Conservation (phyloP, 2,113 vertebrate species). For the Caloenas nicobarica region DNA sequence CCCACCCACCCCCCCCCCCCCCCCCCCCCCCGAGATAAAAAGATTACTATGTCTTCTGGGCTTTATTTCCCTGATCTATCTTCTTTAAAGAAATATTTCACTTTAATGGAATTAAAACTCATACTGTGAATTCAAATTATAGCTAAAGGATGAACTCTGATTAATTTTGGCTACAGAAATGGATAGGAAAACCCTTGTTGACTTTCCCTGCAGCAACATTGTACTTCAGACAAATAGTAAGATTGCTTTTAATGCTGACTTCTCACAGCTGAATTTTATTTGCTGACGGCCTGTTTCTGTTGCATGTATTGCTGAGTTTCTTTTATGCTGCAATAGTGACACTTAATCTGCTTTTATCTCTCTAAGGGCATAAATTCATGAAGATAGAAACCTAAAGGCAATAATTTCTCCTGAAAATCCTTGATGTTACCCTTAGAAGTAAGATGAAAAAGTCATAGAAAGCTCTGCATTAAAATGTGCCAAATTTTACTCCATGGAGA, state of each 20-base stretch:
- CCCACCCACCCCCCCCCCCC: too few species aligned
- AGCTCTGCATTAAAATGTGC: background rate
- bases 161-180: background rate
- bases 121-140: background rate
- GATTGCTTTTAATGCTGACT: slow-evolving; percentile 14
- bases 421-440: background rate
- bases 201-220: background rate
- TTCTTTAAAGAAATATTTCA: background rate
- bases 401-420: background rate
- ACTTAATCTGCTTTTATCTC: background rate
- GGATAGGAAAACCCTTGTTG: background rate
- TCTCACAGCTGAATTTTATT: background rate
- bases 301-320: background rate
- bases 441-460: background rate
- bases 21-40: background rate
- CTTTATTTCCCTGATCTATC: background rate
- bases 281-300: background rate
- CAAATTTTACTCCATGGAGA: background rate
- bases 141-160: background rate
- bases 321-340: background rate
- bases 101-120: background rate
- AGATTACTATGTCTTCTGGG: background rate
- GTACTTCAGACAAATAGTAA: background rate
- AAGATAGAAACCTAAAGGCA: background rate
- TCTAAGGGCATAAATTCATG: background rate